Percentiles rank a stretch among this genome's conserved stretches.
Conservation (phyloP, 2,888 invertebrate genomes). For the Nemapogon koenigi region DNA sequence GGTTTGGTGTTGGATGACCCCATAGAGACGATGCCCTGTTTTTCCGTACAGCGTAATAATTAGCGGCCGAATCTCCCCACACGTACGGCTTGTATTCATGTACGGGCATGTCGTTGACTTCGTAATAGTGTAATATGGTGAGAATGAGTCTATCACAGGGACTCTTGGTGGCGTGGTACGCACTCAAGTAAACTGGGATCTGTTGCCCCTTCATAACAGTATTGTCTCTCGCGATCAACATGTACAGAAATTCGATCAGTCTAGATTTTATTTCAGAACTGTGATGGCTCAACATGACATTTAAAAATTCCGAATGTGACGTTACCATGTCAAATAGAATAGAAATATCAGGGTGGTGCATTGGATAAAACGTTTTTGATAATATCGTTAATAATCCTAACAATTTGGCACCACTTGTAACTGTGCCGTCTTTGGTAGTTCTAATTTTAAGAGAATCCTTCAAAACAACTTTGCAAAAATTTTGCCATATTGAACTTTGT, state of each 20-base stretch:
- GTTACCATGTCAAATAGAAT: slow-evolving; percentile 76
- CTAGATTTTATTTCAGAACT: slow-evolving; percentile 62
- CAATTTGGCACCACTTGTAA: slow-evolving; percentile 44
- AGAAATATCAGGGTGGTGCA: slow-evolving; percentile 48
- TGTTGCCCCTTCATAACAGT: slow-evolving; percentile 71
- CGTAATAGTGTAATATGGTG: slow-evolving; percentile 71
- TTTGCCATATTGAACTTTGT: slow-evolving; percentile 61
- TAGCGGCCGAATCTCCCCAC: slow-evolving; percentile 83
- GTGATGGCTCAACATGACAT: slow-evolving; percentile 66
- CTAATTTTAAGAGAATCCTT: slow-evolving; percentile 68
- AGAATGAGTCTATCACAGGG: slow-evolving; percentile 74
- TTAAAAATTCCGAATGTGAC: slow-evolving; percentile 79
- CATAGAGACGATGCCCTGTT: slow-evolving; percentile 62
- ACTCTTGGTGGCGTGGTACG: slow-evolving; percentile 77
- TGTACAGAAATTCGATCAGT: slow-evolving; percentile 69
- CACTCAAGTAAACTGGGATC: slow-evolving; percentile 77
- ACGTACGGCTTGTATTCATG: slow-evolving; percentile 78
- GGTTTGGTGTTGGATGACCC: slow-evolving; percentile 75
- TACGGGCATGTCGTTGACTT: slow-evolving; percentile 69
- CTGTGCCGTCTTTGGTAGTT: slow-evolving; percentile 31
- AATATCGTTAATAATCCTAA: slow-evolving; percentile 62
- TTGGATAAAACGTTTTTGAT: slow-evolving; percentile 61
- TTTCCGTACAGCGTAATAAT: slow-evolving; percentile 74
- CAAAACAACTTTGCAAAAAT: slow-evolving; percentile 69
- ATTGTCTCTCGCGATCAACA: slow-evolving; percentile 68